Evolutionary conservation across 2,797 vertebrate species (phyloP), one percentile per base, ranked within the genome.

Genomic region (Clamator glandarius): DNA sequence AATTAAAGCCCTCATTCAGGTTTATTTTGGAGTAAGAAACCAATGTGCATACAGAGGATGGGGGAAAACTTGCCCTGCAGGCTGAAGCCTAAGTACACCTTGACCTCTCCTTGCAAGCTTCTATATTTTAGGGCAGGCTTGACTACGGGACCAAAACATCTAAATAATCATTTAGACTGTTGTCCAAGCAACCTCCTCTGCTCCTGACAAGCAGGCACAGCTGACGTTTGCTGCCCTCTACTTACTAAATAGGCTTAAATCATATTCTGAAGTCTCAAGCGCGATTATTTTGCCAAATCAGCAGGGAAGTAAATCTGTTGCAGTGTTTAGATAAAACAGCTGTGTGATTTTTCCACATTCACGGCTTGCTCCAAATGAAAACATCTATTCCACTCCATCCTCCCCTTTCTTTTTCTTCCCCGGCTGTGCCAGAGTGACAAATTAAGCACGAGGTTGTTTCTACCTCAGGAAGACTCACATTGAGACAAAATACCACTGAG

Each of bases 161-260:
- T 61, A 74, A 82, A 82, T 39, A 62, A 59, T 66, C 41, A 87
- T 90, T 76, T 39, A 85, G 55, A 82, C 35, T 63, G 84, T 52
- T 77, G 68, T 94, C 87, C 70, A 15, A 90, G 90, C 78, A 93
- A 74, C 87, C 90, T 90, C 80, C 69, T 76, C 70, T 2, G 74
- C 26, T 82, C 39, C 88, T 89, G 83, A 90, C 74, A 59, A 74
- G 81, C 86, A 79, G 90, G 55, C 78, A 46, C 41, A 59, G 94
- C 90, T 95, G 90, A 93, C 87, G 93, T 87, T 90, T 96, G 92
- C 94, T 95, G 92, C 90, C 96, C 92, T 94, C 90, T 94, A 72
- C 84, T 90, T 95, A 92, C 75, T 94, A 83, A 92, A 89, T 7
- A 94, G 81, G 92, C 75, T 48, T 48, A 48, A 73, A 77, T 84